phyloP scores from a whole-genome alignment of 2,113 vertebrate genomes.

The Scomber colias region DNA sequence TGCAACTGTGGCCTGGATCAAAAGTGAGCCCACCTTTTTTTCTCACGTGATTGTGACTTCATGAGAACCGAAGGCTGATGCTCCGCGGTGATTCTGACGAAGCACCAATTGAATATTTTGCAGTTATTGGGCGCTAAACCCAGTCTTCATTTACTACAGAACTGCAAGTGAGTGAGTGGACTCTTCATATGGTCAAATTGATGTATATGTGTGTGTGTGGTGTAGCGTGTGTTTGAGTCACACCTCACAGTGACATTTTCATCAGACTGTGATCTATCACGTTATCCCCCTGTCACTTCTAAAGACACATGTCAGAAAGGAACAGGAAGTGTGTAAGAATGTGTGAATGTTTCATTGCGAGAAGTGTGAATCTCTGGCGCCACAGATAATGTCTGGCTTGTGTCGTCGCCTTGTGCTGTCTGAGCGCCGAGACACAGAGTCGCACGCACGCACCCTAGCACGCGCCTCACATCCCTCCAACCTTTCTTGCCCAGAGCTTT shows the following conservation, averaged over 20 bases:
- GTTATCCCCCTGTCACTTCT: slow-evolving; percentile 55
- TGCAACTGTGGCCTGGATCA: slow-evolving; percentile 53
- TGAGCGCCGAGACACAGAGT: slow-evolving; percentile 41
- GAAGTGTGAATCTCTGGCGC: slow-evolving; percentile 49
- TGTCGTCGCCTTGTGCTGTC: slow-evolving; percentile 35
- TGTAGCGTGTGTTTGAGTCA: slow-evolving; percentile 1
- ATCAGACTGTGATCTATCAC: slow-evolving; percentile 50
- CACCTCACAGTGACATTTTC: slow-evolving; percentile 46
- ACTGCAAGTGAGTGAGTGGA: slow-evolving; percentile 35
- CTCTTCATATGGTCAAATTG: not conserved
- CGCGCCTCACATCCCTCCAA: slow-evolving; percentile 38
- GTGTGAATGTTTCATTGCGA: slow-evolving; percentile 37
- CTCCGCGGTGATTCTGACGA: slow-evolving; percentile 13
- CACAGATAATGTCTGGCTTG: slow-evolving; percentile 56
- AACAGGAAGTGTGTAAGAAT: slow-evolving; percentile 7
- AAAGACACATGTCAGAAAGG: slow-evolving; percentile 19
- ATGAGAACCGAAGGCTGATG: slow-evolving; percentile 37
- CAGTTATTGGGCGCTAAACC: slow-evolving; percentile 17
- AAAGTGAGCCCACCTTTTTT: slow-evolving; percentile 21
- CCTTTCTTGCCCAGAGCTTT: slow-evolving; percentile 70
- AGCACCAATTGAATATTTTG: slow-evolving; percentile 12
- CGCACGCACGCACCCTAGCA: slow-evolving; percentile 15
- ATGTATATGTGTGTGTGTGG: slow-evolving; percentile 19
- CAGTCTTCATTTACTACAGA: slow-evolving; percentile 7
- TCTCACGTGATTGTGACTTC: slow-evolving; percentile 15